phyloP scores from a whole-genome alignment of 2,113 vertebrate species.

The Candoia aspera region DNA sequence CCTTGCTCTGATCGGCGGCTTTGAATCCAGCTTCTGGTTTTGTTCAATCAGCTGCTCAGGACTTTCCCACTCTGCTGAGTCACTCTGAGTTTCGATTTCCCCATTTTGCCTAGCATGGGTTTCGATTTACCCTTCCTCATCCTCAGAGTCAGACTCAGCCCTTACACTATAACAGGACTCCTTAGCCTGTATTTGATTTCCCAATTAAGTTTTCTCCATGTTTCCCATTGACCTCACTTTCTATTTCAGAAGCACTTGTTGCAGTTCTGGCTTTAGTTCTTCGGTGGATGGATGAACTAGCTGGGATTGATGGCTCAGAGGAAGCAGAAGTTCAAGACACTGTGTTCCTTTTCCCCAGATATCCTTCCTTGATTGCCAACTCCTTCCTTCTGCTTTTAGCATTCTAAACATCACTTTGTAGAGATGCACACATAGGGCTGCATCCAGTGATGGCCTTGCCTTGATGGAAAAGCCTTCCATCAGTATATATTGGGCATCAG shows the following conservation, averaged over 20 bases:
- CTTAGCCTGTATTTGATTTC: background rate
- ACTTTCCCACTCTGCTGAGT: too few species aligned
- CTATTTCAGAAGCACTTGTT: background rate
- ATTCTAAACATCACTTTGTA: background rate
- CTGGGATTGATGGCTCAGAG: background rate
- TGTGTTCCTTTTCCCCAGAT: background rate
- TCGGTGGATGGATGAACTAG: background rate
- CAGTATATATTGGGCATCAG: background rate
- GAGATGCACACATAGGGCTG: background rate
- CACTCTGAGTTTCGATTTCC: too few species aligned
- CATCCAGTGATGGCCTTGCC: background rate
- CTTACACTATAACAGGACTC: too few species aligned
- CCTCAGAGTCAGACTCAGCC: too few species aligned
- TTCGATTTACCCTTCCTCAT: too few species aligned
- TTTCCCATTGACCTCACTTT: background rate
- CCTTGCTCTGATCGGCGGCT: too few species aligned
- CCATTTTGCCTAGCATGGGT: too few species aligned
- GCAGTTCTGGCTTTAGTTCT: background rate
- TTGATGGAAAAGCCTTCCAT: background rate
- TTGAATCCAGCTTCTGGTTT: too few species aligned
- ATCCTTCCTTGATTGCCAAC: background rate
- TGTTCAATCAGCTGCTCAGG: too few species aligned
- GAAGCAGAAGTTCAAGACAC: background rate
- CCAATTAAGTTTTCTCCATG: background rate
- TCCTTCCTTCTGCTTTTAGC: background rate